Conservation (phyloP, 2,888 invertebrate species). For the Neocrepidodera transversa region DNA sequence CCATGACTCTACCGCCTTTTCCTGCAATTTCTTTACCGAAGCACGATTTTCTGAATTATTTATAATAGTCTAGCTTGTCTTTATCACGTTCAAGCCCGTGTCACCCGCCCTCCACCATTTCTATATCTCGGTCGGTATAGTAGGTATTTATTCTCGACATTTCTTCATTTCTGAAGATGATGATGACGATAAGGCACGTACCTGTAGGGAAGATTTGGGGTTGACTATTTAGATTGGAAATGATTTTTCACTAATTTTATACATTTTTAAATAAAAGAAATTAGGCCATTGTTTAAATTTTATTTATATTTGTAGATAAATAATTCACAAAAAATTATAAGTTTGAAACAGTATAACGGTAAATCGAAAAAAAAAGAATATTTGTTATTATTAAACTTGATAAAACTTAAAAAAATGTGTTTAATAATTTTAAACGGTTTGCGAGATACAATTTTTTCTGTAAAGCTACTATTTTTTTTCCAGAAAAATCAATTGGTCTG, state of each 20-base stretch:
- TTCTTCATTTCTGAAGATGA: neutral
- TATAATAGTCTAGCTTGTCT: slow-evolving; percentile 48
- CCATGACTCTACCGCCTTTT: slow-evolving; percentile 1
- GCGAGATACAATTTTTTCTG: too few species aligned
- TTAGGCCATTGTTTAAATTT: too few species aligned
- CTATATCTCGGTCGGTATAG: slow-evolving; percentile 2
- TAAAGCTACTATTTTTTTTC: too few species aligned
- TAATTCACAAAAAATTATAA: too few species aligned
- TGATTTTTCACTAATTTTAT: slow-evolving; percentile 11
- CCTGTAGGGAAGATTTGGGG: neutral
- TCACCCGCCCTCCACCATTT: slow-evolving; percentile 3
- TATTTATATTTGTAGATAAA: too few species aligned
- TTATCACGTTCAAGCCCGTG: slow-evolving; percentile 28
- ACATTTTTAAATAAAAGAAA: too few species aligned
- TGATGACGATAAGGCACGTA: slow-evolving; percentile 6
- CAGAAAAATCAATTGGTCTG: too few species aligned
- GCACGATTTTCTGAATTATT: slow-evolving; percentile 54
- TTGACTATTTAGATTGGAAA: slow-evolving; percentile 3
- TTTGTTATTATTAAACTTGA: too few species aligned
- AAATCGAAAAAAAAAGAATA: too few species aligned
- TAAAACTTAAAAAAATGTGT: too few species aligned
- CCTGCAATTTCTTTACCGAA: slow-evolving; percentile 31
- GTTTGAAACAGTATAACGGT: too few species aligned
- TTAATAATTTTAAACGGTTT: too few species aligned
- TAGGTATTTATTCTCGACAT: neutral